Evolutionary conservation across 2,113 vertebrate species (phyloP).

Genomic region (Cyphomyrus discorhynchus): DNA sequence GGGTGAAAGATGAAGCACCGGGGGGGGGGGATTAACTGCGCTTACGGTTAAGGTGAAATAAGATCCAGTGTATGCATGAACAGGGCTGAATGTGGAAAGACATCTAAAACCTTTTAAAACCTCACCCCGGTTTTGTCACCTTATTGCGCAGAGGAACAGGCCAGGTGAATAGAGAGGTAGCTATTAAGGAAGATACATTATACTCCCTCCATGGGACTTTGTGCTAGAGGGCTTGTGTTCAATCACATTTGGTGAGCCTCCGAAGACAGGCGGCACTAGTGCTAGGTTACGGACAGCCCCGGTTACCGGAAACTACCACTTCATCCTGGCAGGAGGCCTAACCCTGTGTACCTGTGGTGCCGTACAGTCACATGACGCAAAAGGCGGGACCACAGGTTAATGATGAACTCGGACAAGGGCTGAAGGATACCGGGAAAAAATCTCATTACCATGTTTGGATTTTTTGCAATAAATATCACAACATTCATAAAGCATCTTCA

Average conservation of each 20-base stretch:
- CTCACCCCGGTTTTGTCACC: neutral
- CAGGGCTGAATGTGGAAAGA: neutral
- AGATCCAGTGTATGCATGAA: neutral
- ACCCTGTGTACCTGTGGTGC: neutral
- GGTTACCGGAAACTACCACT: neutral
- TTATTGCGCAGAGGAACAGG: neutral
- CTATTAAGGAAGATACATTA: neutral
- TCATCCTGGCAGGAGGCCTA: neutral
- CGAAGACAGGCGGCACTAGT: neutral
- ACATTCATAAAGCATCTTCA: neutral
- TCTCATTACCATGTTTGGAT: neutral
- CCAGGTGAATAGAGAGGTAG: neutral
- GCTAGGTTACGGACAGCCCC: neutral
- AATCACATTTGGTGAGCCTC: neutral
- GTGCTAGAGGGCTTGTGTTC: conserved; percentile 3
- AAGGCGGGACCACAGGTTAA: neutral
- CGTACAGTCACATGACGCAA: neutral
- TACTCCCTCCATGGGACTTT: neutral
- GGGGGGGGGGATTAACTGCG: neutral
- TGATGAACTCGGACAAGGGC: neutral
- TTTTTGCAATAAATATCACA: neutral
- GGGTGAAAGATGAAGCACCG: neutral
- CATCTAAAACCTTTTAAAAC: too few species aligned
- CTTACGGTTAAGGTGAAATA: neutral
- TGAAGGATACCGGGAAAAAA: neutral